Conservation (phyloP, 2,888 invertebrate genomes). For the Conus canariensis region DNA sequence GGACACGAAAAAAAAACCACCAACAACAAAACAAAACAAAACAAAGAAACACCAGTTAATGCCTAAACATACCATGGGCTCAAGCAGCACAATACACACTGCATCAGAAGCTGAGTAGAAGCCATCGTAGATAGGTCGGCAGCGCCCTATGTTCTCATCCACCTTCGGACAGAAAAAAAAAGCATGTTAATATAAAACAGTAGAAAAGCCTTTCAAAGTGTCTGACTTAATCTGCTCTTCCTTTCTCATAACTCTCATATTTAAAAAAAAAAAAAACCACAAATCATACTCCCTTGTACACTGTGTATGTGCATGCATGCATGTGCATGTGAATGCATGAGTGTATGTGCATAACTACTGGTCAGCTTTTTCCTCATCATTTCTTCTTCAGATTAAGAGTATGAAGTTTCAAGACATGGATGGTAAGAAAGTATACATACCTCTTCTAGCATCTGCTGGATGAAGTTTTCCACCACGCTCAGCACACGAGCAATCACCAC, state of each 20-base stretch:
- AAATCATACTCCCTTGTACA: neutral
- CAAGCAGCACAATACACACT: conserved; percentile 88
- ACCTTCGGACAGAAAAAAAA: conserved; percentile 51
- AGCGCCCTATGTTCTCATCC: conserved; percentile 78
- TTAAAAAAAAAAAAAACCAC: too few species aligned
- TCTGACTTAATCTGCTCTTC: too few species aligned
- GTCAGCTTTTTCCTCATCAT: too few species aligned
- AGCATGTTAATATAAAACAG: neutral
- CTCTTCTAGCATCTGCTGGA: conserved; percentile 31
- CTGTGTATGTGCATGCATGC: neutral
- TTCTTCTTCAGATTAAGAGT: too few species aligned
- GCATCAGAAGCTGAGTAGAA: conserved; percentile 88
- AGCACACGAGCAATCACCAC: conserved; percentile 32
- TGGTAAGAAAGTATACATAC: conserved; percentile 17
- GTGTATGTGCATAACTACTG: neutral
- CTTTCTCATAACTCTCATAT: too few species aligned
- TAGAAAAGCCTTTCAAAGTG: neutral
- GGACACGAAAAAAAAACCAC: too few species aligned
- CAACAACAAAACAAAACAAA: too few species aligned
- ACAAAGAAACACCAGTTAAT: neutral
- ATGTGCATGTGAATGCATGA: neutral
- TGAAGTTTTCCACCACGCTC: neutral
- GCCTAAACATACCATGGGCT: conserved; percentile 87
- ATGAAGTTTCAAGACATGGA: too few species aligned
- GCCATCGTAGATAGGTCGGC: conserved; percentile 89